Conservation (phyloP, 2,888 invertebrate species). For the Rhagophthalmus giganteus region DNA sequence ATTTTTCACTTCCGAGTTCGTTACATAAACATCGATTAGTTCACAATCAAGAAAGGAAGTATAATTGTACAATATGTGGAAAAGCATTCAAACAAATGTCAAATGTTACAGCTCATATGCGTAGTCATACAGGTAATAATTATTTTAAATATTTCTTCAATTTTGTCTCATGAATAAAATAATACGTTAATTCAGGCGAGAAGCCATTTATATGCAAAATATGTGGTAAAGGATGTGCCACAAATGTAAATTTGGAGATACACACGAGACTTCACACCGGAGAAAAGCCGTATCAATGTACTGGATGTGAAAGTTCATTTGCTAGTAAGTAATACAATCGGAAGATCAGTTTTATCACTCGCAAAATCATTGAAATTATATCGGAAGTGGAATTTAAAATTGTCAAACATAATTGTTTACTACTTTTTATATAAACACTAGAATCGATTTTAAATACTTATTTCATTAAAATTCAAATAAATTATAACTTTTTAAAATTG, state of each 20-base stretch:
- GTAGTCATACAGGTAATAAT: conserved; percentile 47
- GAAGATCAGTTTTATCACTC: too few species aligned
- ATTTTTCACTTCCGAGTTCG: conserved; percentile 51
- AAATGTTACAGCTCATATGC: conserved; percentile 48
- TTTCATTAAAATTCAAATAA: too few species aligned
- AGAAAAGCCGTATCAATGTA: conserved; percentile 49
- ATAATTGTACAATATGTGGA: conserved; percentile 49
- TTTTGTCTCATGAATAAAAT: not conserved
- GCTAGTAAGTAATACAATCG: conserved; percentile 46
- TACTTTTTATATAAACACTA: too few species aligned
- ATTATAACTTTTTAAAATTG: too few species aligned
- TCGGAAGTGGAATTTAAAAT: too few species aligned
- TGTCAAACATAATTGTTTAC: too few species aligned
- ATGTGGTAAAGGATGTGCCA: conserved; percentile 49
- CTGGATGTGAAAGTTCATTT: conserved; percentile 47
- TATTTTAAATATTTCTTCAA: not conserved
- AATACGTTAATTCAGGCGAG: conserved; percentile 38
- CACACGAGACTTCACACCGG: conserved; percentile 52
- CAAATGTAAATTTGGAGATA: conserved; percentile 46
- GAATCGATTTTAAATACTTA: too few species aligned
- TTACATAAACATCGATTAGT: conserved; percentile 50
- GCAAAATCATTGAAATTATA: too few species aligned
- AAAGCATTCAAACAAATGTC: conserved; percentile 51
- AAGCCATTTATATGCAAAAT: conserved; percentile 48
- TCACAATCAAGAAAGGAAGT: conserved; percentile 47